Evolutionary conservation across 2,797 vertebrate species (phyloP), one percentile per base, ranked within the genome.

Genomic region (Lagorchestes hirsutus): DNA sequence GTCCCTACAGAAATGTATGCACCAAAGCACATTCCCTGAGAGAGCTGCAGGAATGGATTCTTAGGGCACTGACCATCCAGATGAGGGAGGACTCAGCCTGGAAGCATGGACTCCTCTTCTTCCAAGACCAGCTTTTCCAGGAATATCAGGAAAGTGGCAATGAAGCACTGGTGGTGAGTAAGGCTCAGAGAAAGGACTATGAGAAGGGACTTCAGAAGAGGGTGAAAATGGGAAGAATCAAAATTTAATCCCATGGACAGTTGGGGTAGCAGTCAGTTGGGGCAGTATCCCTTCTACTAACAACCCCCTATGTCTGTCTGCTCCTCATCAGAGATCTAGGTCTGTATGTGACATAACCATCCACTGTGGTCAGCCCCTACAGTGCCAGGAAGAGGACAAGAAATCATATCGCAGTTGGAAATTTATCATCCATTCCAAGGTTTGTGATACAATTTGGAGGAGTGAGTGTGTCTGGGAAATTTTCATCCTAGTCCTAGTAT

Each of bases 31-130:
- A 99, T 50, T 99, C 99, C 2, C 10, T 16, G 0, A 98, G 99
- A 91, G 99, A 99, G 94, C 98, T 99, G 90, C 97, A 98, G 97
- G 99, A 99, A 97, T 99, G 99, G 99, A 96, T 98, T 82, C 99
- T 98, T 98, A 98, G 99, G 74, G 94, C 96, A 29, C 97, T 95
- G 92, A 97, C 98, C 3, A 96, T 96, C 0, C 18, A 92, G 52
- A 98, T 98, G 90, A 99, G 98, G 55, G 98, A 92, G 93, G 96
- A 96, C 82, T 96, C 96, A 0, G 98, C 98, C 3, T 97, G 98
- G 97, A 95, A 98, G 52, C 98, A 99, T 0, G 99, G 99, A 58
- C 98, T 99, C 0, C 96, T 99, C 97, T 98, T 99, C 62, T 99
- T 99, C 93, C 99, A 98, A 95, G 99, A 99, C 59, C 96, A 93